Percentiles rank a stretch among this genome's conserved stretches.
phyloP scores from a whole-genome alignment of 2,888 invertebrate species.

The Mesorhabditis belari region DNA sequence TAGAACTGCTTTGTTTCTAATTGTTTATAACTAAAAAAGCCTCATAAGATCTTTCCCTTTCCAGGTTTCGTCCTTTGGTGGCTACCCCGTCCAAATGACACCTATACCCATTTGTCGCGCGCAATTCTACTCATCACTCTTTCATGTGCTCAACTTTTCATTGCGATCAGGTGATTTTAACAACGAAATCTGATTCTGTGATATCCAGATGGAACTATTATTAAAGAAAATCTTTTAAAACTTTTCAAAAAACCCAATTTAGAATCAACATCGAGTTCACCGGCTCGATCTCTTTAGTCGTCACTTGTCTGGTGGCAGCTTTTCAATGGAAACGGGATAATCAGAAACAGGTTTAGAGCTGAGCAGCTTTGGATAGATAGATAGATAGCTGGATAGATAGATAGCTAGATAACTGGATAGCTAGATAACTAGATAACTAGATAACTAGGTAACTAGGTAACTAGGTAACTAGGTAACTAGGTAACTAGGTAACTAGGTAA shows the following conservation, averaged over 20 bases:
- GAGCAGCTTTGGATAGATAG: background rate
- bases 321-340: conserved; percentile 35
- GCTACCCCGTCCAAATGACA: conserved; percentile 22
- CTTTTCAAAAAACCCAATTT: background rate
- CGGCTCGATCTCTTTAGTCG: conserved; percentile 29
- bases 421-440: too few relatives aligned
- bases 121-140: conserved; percentile 20
- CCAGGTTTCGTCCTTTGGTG: conserved; percentile 18
- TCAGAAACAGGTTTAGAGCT: conserved; percentile 10
- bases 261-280: conserved; percentile 16
- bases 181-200: too few relatives aligned
- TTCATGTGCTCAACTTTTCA: conserved; percentile 7
- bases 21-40: too few relatives aligned
- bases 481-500: too few relatives aligned
- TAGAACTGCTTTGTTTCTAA: too few relatives aligned
- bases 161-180: conserved; percentile 7
- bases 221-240: background rate
- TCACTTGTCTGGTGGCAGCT: conserved; percentile 30
- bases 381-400: too few relatives aligned
- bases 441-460: too few relatives aligned
- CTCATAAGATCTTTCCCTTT: too few relatives aligned
- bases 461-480: too few relatives aligned
- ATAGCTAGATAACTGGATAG: too few relatives aligned
- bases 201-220: too few relatives aligned
- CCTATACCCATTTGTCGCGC: conserved; percentile 20